Evolutionary conservation across 2,888 invertebrate genomes (phyloP).

Genomic region (Eulithis prunata): DNA sequence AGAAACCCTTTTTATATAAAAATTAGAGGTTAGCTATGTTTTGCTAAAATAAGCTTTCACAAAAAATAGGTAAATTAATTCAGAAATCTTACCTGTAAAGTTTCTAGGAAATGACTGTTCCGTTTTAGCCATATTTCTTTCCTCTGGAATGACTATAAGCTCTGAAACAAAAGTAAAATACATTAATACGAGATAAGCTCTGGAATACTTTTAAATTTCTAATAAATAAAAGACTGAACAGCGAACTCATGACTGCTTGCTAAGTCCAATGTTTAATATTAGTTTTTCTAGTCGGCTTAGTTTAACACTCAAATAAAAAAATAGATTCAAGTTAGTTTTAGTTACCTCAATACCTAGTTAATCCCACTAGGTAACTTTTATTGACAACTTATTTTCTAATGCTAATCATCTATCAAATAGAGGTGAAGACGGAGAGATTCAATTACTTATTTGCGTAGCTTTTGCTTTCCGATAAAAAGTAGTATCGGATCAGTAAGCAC

Average conservation of each 20-base stretch:
- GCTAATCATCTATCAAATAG: slow-evolving; percentile 8
- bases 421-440: slow-evolving; percentile 4
- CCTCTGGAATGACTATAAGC: slow-evolving; percentile 64
- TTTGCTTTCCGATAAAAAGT: slow-evolving; percentile 30
- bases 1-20: too few species aligned
- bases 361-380: not conserved
- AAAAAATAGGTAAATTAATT: too few species aligned
- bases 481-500: slow-evolving; percentile 25
- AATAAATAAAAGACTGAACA: not conserved
- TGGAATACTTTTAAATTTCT: not conserved
- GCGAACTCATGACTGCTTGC: not conserved
- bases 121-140: slow-evolving; percentile 74
- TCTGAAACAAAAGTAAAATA: slow-evolving; percentile 59
- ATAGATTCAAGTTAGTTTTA: not conserved
- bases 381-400: slow-evolving; percentile 2
- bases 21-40: too few species aligned
- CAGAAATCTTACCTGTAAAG: slow-evolving; percentile 69
- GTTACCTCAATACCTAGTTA: slow-evolving; percentile 24
- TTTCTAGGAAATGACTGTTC: slow-evolving; percentile 81
- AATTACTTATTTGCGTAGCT: slow-evolving; percentile 18
- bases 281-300: not conserved
- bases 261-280: not conserved
- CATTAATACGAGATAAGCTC: not conserved
- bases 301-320: not conserved
- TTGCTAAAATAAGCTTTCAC: too few species aligned